Percentiles rank a stretch among this genome's conserved stretches.
Evolutionary conservation across 1,140 invertebrate species (phyloP).

Genomic region (Notospermus geniculatus): DNA sequence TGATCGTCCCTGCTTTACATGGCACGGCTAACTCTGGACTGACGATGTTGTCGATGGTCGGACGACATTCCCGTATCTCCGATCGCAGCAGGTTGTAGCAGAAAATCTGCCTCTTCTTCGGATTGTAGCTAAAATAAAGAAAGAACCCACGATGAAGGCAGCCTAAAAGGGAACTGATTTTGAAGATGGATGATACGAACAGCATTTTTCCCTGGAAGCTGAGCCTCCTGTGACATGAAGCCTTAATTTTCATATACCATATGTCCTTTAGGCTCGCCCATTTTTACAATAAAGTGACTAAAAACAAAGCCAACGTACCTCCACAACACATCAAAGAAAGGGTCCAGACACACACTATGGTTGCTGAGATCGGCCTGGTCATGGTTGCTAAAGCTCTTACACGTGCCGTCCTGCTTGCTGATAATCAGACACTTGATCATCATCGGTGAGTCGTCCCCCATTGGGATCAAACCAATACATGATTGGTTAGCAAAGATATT

Average conservation of each 20-base stretch:
- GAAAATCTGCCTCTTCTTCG: slow-evolving; percentile 68
- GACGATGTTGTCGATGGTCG: slow-evolving; percentile 59
- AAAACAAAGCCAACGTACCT: slow-evolving; percentile 58
- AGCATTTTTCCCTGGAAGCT: background rate
- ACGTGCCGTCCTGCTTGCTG: slow-evolving; percentile 78
- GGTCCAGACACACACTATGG: slow-evolving; percentile 78
- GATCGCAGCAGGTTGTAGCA: slow-evolving; percentile 80
- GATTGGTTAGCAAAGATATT: slow-evolving; percentile 85
- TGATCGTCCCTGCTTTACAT: slow-evolving; percentile 65
- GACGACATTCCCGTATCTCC: slow-evolving; percentile 59
- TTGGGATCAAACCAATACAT: slow-evolving; percentile 70
- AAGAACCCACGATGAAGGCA: too few relatives aligned
- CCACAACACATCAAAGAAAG: slow-evolving; percentile 63
- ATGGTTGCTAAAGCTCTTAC: slow-evolving; percentile 70
- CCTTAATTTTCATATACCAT: background rate
- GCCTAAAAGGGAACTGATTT: too few relatives aligned
- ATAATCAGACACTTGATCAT: slow-evolving; percentile 80
- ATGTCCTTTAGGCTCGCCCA: too few relatives aligned
- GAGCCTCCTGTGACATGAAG: background rate
- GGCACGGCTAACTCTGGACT: slow-evolving; percentile 80
- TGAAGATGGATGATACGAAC: too few relatives aligned
- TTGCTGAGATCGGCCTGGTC: slow-evolving; percentile 78
- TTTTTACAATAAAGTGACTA: background rate
- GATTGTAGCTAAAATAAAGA: slow-evolving; percentile 62
- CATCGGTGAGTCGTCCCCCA: slow-evolving; percentile 44